A percentile compares a stretch with the other conserved stretches of the same genome.
Conservation (phyloP, 1,140 invertebrate species). For the Trinorchestia longiramus region DNA sequence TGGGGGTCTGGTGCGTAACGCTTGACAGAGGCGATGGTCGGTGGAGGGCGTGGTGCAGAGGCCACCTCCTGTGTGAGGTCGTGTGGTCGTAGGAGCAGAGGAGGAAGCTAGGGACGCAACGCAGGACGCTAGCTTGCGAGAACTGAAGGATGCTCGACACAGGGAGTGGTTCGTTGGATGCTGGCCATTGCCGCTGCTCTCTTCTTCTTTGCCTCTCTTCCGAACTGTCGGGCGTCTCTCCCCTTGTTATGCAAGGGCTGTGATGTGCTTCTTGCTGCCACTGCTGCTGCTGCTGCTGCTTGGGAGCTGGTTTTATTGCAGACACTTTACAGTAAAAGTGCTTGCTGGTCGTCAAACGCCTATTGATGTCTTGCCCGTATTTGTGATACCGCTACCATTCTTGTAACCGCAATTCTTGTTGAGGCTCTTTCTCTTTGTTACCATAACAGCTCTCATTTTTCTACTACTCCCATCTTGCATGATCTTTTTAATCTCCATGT, state of each 20-base stretch:
- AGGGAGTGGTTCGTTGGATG: constrained; percentile 5
- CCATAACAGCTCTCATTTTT: too few species aligned
- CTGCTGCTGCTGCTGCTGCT: background rate
- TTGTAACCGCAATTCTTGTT: too few species aligned
- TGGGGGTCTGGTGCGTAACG: too few species aligned
- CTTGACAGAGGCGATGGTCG: background rate
- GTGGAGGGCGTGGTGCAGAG: background rate
- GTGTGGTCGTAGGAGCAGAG: background rate
- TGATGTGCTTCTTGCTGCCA: background rate
- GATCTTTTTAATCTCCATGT: too few species aligned
- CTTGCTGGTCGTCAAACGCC: too few species aligned
- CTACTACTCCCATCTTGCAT: too few species aligned
- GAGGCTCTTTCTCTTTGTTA: too few species aligned
- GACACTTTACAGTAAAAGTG: too few species aligned
- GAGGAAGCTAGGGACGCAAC: background rate
- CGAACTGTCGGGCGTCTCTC: background rate
- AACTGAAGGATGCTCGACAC: background rate
- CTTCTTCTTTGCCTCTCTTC: background rate
- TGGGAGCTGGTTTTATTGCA: too few species aligned
- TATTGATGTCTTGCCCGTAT: too few species aligned
- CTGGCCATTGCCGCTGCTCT: background rate
- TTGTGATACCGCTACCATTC: too few species aligned
- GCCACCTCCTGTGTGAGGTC: background rate
- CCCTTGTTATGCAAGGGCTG: background rate
- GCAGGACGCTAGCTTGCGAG: background rate